A percentile compares a stretch with the other conserved stretches of the same genome.
Conservation (phyloP, 2,888 invertebrate species). For the Pseudolycoriella hygida region DNA sequence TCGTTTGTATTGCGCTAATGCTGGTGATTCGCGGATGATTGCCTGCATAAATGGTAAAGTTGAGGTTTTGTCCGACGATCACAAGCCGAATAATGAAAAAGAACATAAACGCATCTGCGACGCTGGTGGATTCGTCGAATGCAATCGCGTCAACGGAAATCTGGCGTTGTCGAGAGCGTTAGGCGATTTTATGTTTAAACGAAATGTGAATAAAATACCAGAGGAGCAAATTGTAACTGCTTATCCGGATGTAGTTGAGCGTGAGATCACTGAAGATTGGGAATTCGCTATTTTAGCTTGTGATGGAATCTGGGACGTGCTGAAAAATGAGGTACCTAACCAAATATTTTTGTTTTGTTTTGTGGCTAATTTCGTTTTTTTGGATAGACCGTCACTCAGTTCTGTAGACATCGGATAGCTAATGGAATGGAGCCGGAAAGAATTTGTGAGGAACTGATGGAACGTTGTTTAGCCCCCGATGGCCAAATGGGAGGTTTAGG, state of each 20-base stretch:
- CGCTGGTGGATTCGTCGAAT: slow-evolving; percentile 95
- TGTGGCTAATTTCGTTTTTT: background rate
- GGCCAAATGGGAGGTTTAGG: slow-evolving; percentile 93
- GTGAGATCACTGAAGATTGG: slow-evolving; percentile 71
- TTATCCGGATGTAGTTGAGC: slow-evolving; percentile 76
- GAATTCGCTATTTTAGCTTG: slow-evolving; percentile 95
- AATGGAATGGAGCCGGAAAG: slow-evolving; percentile 75
- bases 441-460: slow-evolving; percentile 93
- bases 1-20: slow-evolving; percentile 85
- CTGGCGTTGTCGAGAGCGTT: slow-evolving; percentile 88
- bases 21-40: slow-evolving; percentile 91
- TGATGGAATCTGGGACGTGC: slow-evolving; percentile 98
- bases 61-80: slow-evolving; percentile 71
- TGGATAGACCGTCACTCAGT: slow-evolving; percentile 65
- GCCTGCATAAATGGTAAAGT: slow-evolving; percentile 67
- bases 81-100: slow-evolving; percentile 82
- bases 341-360: background rate
- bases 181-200: slow-evolving; percentile 94
- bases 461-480: slow-evolving; percentile 89
- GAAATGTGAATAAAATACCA: slow-evolving; percentile 64
- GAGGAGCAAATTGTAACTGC: slow-evolving; percentile 98
- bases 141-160: slow-evolving; percentile 96
- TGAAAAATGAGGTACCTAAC: slow-evolving; percentile 58
- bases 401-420: slow-evolving; percentile 68
- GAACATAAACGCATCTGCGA: slow-evolving; percentile 79